Base-by-base conservation (phyloP, 1,140 invertebrate genomes). In the Calliphora vicina region DNA sequence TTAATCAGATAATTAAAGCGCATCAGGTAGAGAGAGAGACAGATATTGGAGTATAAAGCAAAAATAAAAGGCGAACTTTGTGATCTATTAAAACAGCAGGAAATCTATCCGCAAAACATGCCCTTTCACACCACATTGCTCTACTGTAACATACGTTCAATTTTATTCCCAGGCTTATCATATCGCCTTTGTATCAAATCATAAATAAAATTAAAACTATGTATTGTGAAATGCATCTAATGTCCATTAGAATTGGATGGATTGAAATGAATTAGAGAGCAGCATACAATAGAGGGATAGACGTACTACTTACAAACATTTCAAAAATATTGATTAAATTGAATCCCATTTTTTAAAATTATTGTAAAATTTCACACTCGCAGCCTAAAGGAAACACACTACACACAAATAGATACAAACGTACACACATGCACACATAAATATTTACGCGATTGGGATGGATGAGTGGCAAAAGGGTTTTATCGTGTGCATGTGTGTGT, bases 351-450 rank as follows among this genome's bases (percentile, higher is more conserved):
- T 80, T 83, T 83, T 80, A 72, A 82, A 83, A 83, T 83, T 83
- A 83, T 83, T 83, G 57, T 83, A 83, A 83, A 83, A 83, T 83
- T 83, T 78, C 74, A 78, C 82, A 80, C 82, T 80, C 74, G 72
- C 61, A 23, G 50, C 23, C 6, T 15, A 42, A 43, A 71, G 8
- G 15, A 73, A 27, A 6, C 29, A 12, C 12, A 50, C 12, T 50
- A 50, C 45, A 4, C 17, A 50, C 3, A 13, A 6, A 50, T 3
- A 50, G 45, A 50, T 50, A n/a, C 35, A 82, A 35, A 67, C 20
- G n/a, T 8, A 67, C 5, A 25, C 5, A 23, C n/a, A 67, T 2
- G 23, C n/a, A 67, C n/a, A 67, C 20, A 25, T 67, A 67, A 1
- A 10, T 67, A 67, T 23, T 23, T 67, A 67, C 20, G n/a, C 61